Base-by-base conservation (phyloP, 2,113 vertebrate species). In the Neopipo cinnamomea region DNA sequence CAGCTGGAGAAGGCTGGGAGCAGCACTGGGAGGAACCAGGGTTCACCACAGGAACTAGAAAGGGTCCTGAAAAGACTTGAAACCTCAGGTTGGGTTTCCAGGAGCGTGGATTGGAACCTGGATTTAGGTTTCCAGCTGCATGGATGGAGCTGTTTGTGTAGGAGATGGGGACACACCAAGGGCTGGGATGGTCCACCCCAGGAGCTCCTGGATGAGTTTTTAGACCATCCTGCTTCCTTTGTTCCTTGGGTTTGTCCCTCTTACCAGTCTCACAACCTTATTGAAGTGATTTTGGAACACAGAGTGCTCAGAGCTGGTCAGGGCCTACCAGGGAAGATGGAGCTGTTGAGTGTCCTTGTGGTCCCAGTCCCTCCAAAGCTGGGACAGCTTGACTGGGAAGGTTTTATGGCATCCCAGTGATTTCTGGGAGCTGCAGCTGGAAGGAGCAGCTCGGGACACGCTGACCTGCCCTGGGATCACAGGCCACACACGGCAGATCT, bases 131-230 rank as follows among this genome's bases (percentile, higher is more conserved):
- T 66, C 35, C 47, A 61, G 0, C 25, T 41, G 52, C 23, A 3
- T 11, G n/a, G 8, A 27, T 30, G 0, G 3, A 19, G 24, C 19
- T 47, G 30, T 21, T 55, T 1, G 4, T 62, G n/a, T 50, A 16
- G 42, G 65, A 77, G 35, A 11, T 4, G 30, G 59, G 12, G 37
- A 2, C 33, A 8, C 14, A 11, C 24, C 5, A 5, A 46, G 59
- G n/a, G 14, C 13, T 20, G 12, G 28, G 41, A 9, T 41, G 59
- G 27, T 65, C 9, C 22, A 31, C 56, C 47, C 2, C 47, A 24
- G 58, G 18, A 50, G 25, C 50, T 52, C 25, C 50, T 52, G 50
- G 50, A 16, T 28, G 50, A 31, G 30, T 55, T 19, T 46, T 56
- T 7, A 52, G 50, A 44, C 33, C 23, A 4, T 56, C 35, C n/a